Evolutionary conservation across 2,113 vertebrate genomes (phyloP).

Genomic region (Centropristis striata): DNA sequence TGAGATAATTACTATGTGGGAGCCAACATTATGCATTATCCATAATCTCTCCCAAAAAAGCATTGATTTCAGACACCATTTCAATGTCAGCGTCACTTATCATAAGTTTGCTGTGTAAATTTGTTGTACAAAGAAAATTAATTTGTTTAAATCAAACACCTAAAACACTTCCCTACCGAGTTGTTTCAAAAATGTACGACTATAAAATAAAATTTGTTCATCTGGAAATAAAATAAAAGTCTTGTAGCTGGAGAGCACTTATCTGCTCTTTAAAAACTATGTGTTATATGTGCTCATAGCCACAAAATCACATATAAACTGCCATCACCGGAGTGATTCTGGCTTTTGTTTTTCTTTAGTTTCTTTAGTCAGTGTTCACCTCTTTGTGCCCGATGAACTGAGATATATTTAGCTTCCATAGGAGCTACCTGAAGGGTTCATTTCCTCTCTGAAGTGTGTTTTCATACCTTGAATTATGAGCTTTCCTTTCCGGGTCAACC

Average conservation of each 20-base stretch:
- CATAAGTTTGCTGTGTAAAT: background rate
- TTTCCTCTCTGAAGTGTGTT: slow-evolving; percentile 49
- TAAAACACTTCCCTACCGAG: no score
- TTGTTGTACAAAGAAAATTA: no score
- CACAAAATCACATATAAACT: background rate
- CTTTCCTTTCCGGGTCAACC: slow-evolving; percentile 51
- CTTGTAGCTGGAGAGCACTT: background rate
- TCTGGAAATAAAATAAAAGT: background rate
- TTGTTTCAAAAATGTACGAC: background rate
- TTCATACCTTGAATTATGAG: slow-evolving; percentile 59
- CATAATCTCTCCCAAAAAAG: background rate
- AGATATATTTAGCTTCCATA: slow-evolving; percentile 36
- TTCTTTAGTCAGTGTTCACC: background rate
- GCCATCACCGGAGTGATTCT: background rate
- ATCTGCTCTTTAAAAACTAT: background rate
- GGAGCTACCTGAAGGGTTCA: slow-evolving; percentile 32
- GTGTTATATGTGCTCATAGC: background rate
- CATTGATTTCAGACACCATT: background rate
- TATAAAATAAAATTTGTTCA: background rate
- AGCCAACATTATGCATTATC: background rate
- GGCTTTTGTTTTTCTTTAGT: background rate
- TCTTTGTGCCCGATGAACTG: slow-evolving; percentile 1
- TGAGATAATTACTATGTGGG: background rate
- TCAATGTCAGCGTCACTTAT: background rate
- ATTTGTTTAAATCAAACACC: background rate